Base-by-base conservation (phyloP, 1,140 invertebrate genomes). In the Drosophila orosa region DNA sequence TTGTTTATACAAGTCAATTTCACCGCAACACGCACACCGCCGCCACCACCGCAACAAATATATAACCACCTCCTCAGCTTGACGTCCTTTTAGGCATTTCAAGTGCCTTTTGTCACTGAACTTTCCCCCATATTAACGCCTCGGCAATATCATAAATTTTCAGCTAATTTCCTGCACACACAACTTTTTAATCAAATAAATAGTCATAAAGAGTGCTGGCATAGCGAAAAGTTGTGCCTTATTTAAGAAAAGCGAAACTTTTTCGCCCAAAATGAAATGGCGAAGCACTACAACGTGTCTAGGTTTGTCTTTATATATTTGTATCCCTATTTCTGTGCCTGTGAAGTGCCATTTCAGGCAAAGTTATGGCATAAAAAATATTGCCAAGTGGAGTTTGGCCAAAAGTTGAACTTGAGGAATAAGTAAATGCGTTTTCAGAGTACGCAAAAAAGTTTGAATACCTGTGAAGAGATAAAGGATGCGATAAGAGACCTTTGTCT, bases 161-260 rank as follows among this genome's bases (percentile, higher is more conserved):
- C 57, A 68, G 72, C 72, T 86, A 86, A 86, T 86, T 78, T 82
- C 59, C 83, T 15, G 63, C 73, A 61, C 67, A 78, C 50, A 67
- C 73, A 85, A 85, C 63, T 78, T 63, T 80, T 79, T 87, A 82
- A 82, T 82, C 78, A 76, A 73, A 66, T 65, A 61, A 78, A 82
- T 62, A 61, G 40, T 66, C 27, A 66, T 78, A 67, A 74, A 77
- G 40, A 45, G 60, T 24, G 42, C 44, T 25, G 56, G 44, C 54
- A 78, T 39, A 42, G 39, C 27, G 19, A 63, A 73, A 65, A 74
- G 58, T 74, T 74, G 47, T 29, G 4, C 37, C 47, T 39, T 69
- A 39, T 47, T 57, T n/a, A 63, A 29, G 40, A 24, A 42, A 31
- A 29, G 37, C 33, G 25, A 37, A 72, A 73, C 68, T 73, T 60